Evolutionary conservation across 1,140 invertebrate genomes (phyloP).

Genomic region (Cydia strobilella): DNA sequence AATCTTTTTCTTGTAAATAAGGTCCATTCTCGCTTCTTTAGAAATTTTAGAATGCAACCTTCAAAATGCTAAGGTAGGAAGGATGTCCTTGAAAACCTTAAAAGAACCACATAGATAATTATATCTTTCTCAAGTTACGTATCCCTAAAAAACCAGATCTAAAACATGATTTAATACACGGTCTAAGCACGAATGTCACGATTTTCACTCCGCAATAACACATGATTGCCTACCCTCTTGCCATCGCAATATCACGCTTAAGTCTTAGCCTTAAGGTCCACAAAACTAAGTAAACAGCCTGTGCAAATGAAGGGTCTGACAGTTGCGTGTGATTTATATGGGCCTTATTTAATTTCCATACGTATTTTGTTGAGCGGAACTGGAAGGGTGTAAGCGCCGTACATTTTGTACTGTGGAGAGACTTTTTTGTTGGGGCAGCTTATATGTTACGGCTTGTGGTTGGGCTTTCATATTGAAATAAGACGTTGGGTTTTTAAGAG

Average conservation of each 20-base stretch:
- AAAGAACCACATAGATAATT: no score
- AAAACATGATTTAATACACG: neutral
- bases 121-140: no score
- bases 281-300: neutral
- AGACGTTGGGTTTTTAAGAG: neutral
- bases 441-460: neutral
- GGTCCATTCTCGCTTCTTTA: no score
- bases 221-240: neutral
- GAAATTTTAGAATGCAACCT: no score
- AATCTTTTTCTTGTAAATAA: no score
- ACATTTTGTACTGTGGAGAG: neutral
- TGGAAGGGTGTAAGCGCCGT: neutral
- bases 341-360: constrained; percentile 4
- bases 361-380: neutral
- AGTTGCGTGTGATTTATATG: constrained; percentile 3
- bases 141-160: neutral
- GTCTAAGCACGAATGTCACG: neutral
- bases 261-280: neutral
- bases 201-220: neutral
- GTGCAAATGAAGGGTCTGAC: neutral
- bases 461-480: neutral
- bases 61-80: no score
- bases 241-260: neutral
- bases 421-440: neutral
- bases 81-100: no score